Evolutionary conservation across 2,888 invertebrate genomes (phyloP), one percentile per base, ranked within the genome.

Genomic region (Megastigmus dorsalis): DNA sequence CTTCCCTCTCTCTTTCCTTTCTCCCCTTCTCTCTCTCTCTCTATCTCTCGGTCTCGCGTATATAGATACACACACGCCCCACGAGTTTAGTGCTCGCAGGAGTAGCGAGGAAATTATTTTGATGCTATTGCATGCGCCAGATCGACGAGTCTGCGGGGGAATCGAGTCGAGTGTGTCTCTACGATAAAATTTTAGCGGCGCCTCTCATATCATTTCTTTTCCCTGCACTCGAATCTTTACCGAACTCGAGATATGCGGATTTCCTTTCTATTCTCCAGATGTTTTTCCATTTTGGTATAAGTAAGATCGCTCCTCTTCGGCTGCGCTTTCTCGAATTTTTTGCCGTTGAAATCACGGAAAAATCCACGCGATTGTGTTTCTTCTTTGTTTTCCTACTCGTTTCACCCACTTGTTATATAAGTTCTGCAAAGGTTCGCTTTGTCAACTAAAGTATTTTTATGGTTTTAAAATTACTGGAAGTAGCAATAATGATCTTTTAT

Each of bases 51-150:
- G n/a, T n/a, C 26, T 10, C 6, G 30, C 10, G n/a, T n/a, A n/a
- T n/a, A n/a, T n/a, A n/a, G n/a, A n/a, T n/a, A n/a, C n/a, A 54
- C 1, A 4, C 30, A 1, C 23, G 41, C 36, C 15, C n/a, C n/a
- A n/a, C n/a, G n/a, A n/a, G 26, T 33, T 48, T 20, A 13, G 33
- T 69, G n/a, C n/a, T n/a, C n/a, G n/a, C n/a, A 18, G 15, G 30
- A 38, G 36, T 20, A 38, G 20, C 7, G 30, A 30, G 4, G n/a
- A 41, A 52, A 60, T 50, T 60, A 60, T 69, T 52, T 67, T 36
- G 45, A 45, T 57, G 45, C 15, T 18, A 7, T 18, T 48, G 36
- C 23, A 10, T 15, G 48, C 7, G 28, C 7, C 1, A 26, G 50
- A 13, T n/a, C 3, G 48, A 43, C 9, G 26, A 7, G 10, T 36